Percentiles rank a stretch among this genome's conserved stretches.
Conservation (phyloP, 2,888 invertebrate genomes). For the Acanthosepion pharaonis region DNA sequence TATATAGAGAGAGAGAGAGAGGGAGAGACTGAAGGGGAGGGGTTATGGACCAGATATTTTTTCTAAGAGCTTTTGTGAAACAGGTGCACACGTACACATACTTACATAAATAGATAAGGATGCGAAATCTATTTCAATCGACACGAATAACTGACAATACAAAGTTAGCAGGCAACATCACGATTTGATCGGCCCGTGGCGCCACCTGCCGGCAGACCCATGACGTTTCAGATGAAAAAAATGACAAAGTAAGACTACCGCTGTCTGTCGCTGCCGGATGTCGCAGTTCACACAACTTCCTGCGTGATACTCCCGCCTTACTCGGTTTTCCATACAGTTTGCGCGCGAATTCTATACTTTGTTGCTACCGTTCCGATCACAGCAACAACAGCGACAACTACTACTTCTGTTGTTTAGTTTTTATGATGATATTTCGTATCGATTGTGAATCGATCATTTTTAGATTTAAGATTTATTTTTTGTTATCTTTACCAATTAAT, state of each 20-base stretch:
- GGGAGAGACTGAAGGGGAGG: too few species aligned
- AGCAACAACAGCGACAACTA: neutral
- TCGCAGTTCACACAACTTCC: neutral
- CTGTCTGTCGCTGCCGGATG: constrained; percentile 33
- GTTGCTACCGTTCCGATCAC: neutral
- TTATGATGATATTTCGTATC: too few species aligned
- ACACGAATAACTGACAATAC: neutral
- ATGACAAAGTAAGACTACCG: neutral
- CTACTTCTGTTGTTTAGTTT: too few species aligned
- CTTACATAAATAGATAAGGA: neutral
- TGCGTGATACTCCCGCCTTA: neutral
- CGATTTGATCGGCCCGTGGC: neutral
- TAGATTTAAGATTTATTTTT: too few species aligned
- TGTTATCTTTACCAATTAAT: too few species aligned
- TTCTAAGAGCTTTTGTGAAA: too few species aligned
- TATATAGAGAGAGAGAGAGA: too few species aligned
- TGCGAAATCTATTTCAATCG: neutral
- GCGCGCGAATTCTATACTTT: neutral
- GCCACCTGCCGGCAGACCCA: neutral
- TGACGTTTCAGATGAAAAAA: neutral
- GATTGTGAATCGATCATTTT: too few species aligned
- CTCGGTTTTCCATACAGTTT: neutral
- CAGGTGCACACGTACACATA: neutral
- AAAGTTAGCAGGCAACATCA: neutral
- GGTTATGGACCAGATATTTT: too few species aligned